phyloP scores from a whole-genome alignment of 1,140 invertebrate genomes.

The Cardiocondyla obscurior region DNA sequence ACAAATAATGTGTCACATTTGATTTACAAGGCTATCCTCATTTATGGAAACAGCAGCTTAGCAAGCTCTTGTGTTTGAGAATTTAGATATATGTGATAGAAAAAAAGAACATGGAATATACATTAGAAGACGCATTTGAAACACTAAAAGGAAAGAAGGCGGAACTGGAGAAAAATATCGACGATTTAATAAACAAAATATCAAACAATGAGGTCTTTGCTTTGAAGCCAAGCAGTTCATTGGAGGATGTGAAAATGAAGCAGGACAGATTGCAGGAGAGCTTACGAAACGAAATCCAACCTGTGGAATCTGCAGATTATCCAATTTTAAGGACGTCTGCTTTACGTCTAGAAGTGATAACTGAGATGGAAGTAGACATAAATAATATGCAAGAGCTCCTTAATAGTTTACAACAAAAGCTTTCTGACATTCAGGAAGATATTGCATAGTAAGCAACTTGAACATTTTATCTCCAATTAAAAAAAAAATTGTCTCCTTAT shows the following conservation, averaged over 20 bases:
- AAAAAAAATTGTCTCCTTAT: background rate
- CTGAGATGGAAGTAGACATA: constrained; percentile 66
- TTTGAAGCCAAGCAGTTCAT: background rate
- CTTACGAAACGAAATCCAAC: constrained; percentile 60
- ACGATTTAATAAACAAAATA: constrained; percentile 62
- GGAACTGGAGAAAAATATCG: constrained; percentile 63
- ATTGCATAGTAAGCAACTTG: constrained; percentile 73
- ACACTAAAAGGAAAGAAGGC: constrained; percentile 62
- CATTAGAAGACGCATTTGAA: constrained; percentile 72
- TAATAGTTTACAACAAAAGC: constrained; percentile 33
- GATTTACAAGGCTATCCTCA: too few relatives aligned
- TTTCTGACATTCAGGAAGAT: constrained; percentile 57
- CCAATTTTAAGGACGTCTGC: constrained; percentile 72
- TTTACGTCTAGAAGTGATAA: constrained; percentile 60
- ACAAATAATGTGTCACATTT: too few relatives aligned
- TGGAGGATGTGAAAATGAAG: constrained; percentile 66
- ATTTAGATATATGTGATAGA: background rate
- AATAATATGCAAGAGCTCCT: constrained; percentile 25
- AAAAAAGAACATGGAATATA: constrained; percentile 62
- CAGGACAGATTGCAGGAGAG: constrained; percentile 58
- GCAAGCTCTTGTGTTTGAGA: too few relatives aligned
- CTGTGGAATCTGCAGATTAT: constrained; percentile 67
- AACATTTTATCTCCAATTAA: too few relatives aligned
- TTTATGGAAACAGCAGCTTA: too few relatives aligned
- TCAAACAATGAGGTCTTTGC: constrained; percentile 63